Base-by-base conservation (phyloP, 92 coral and sea anemone species). In the Parazoanthus swiftii region DNA sequence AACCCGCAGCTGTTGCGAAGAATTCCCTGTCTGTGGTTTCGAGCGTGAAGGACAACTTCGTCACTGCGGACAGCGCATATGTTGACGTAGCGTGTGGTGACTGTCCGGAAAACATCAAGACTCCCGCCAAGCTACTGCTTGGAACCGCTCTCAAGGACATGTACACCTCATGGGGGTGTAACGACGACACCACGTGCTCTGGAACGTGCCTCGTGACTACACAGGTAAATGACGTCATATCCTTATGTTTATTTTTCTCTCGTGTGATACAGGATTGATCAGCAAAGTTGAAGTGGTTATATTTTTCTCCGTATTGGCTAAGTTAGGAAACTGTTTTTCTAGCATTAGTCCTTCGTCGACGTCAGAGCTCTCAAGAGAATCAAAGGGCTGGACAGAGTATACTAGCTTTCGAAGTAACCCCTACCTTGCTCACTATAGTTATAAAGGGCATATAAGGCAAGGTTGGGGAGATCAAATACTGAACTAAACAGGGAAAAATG, bases 171-270 rank as follows among this genome's bases (percentile, higher is more conserved):
- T 95, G 95, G 98, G 72, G 82, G 8, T 95, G 98, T 48, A 58
- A 80, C 6, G 93, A 68, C 20, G 96, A 90, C 21, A 88, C 90
- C 4, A 54, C 85, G 20, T 95, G 98, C 81, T 81, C 92, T 80
- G 95, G 98, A 14, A 89, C 93, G n/a, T 95, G 98, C 51, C 63
- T 95, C 21, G 90, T 91, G 39, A 76, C 96, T n/a, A 82, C 90
- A 75, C 95, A 93, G 95, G 95, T 93, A 63, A 63, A 63, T 63
- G 70, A 63, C 25, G 25, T 21, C 70, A 21, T 26, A 20, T 63
- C 70, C 26, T 63, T 48, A 11, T 6, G 51, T 6, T 48, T 14
- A 39, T 58, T 58, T 58, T 20, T 20, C 3, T 23, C 23, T 58
- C 66, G 66, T 0, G 20, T 58, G 8, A 48, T 10, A 8, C 8